Conservation (phyloP, 2,113 vertebrate genomes). For the Spermophilus dauricus region DNA sequence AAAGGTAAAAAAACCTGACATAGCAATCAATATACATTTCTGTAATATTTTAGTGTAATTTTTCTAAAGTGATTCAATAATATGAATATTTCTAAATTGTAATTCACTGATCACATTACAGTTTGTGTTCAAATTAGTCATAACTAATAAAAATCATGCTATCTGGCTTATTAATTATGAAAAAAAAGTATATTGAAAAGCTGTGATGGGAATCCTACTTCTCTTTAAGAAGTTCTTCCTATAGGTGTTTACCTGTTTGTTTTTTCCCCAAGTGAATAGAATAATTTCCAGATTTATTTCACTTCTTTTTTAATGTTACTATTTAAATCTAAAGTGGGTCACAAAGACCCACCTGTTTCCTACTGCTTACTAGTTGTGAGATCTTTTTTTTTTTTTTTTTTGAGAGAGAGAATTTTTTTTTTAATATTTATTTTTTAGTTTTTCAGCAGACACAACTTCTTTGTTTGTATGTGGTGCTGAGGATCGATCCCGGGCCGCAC, state of each 20-base stretch:
- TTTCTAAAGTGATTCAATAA: background rate
- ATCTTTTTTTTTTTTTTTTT: background rate
- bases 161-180: too few species aligned
- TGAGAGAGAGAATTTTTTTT: too few species aligned
- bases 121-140: too few species aligned
- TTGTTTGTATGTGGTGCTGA: too few species aligned
- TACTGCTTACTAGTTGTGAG: background rate
- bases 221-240: conserved; percentile 30
- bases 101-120: too few species aligned
- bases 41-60: background rate
- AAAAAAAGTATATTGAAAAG: background rate
- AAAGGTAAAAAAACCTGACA: background rate
- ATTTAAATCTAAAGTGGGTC: conserved; percentile 35
- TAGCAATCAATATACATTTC: background rate
- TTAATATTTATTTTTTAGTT: too few species aligned
- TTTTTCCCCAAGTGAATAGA: background rate
- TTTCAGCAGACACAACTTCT: too few species aligned
- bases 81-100: background rate
- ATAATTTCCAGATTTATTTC: background rate
- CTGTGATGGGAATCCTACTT: conserved; percentile 6
- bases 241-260: background rate
- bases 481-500: too few species aligned
- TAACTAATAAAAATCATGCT: too few species aligned
- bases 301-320: background rate
- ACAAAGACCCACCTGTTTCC: conserved; percentile 25